Conservation (phyloP, 1,140 invertebrate genomes). For the Mesaphorura yosii region DNA sequence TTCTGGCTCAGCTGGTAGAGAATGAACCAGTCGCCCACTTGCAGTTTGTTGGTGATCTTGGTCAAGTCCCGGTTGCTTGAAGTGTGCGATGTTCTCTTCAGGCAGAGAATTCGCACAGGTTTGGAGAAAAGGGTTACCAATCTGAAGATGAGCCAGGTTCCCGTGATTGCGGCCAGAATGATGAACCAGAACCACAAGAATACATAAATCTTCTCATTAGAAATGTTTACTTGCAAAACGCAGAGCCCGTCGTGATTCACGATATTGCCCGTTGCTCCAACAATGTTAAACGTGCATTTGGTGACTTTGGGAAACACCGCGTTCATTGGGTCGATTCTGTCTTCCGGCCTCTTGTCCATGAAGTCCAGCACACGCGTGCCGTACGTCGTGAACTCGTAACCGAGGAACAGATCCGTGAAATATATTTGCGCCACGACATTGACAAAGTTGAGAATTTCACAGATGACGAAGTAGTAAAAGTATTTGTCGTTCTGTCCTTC, state of each 20-base stretch:
- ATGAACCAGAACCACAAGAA: constrained; percentile 9
- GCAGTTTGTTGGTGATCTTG: background rate
- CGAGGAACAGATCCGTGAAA: constrained; percentile 36
- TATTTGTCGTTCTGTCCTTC: constrained; percentile 22
- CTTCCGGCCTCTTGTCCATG: constrained; percentile 19
- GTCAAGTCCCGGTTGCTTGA: background rate
- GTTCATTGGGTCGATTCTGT: constrained; percentile 25
- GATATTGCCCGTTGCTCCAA: constrained; percentile 12
- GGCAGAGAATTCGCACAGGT: background rate
- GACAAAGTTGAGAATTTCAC: constrained; percentile 37
- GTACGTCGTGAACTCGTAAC: constrained; percentile 35
- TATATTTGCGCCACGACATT: constrained; percentile 37
- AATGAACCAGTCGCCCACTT: background rate
- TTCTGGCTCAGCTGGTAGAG: constrained; percentile 2
- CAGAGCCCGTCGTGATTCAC: constrained; percentile 40
- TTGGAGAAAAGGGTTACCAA: background rate
- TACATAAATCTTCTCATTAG: constrained; percentile 58
- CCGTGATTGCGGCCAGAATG: background rate
- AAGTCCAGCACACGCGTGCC: constrained; percentile 34
- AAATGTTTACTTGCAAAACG: constrained; percentile 59
- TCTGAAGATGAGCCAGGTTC: background rate
- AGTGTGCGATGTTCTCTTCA: background rate
- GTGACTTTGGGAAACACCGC: constrained; percentile 32
- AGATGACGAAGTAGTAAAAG: constrained; percentile 33
- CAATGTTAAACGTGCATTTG: constrained; percentile 53